Base-by-base conservation (phyloP, 2,888 invertebrate genomes). In the Himalopsyche anomala region DNA sequence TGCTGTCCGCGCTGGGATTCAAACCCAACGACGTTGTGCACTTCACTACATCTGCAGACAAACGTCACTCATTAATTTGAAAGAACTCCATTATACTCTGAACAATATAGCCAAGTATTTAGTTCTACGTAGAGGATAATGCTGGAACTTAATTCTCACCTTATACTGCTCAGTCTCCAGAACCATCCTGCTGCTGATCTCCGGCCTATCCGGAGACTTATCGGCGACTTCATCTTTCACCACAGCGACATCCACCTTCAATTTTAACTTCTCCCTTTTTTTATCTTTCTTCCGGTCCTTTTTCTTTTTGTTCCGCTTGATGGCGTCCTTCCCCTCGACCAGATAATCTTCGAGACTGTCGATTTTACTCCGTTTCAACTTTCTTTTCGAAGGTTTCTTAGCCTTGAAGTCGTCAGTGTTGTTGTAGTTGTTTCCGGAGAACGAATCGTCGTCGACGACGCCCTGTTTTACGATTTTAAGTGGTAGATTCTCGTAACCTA, bases 121-220 rank as follows among this genome's bases (percentile, higher is more conserved):
- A 28, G 28, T 28, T 28, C 28, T 28, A 28, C 28, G 28, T 28
- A 28, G 28, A 28, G 28, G 28, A 28, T 28, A 28, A 28, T 28
- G 0, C 2, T 28, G 28, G 28, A 28, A 28, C 28, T 28, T 0
- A 1, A 82, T 38, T 17, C 80, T 79, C 42, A 87, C 87, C 1
- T 90, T 86, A 88, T 93, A 93, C 87, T 93, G 92, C 0, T 91
- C 90, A 0, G 93, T 93, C 85, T 93, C 93, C 80, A 91, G 92
- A 2, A 93, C 93, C 93, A 93, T 93, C 84, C 93, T 89, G 0
- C 92, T 92, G 5, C 91, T 90, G 87, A 93, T 93, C 38, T 82
- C 62, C 15, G 40, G 36, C n/a, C 45, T 62, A 6, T 56, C 62
- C 40, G 15, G 2, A 8, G 19, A 11, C 55, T 82, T 51, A 51